Evolutionary conservation across 2,888 invertebrate species (phyloP).

Genomic region (Pandemis cinnamomeana): DNA sequence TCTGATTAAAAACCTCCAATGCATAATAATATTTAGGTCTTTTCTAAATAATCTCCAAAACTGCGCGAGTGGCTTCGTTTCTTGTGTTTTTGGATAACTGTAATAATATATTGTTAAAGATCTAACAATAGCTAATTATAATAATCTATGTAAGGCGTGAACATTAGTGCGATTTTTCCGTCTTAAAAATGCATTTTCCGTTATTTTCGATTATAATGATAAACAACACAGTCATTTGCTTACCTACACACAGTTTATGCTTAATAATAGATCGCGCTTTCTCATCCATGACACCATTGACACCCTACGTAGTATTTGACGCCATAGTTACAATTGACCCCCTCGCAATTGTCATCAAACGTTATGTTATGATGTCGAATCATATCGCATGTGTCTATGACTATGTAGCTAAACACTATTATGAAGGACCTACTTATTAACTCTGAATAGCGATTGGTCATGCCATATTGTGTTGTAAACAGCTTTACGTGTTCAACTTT

Average conservation of each 20-base stretch:
- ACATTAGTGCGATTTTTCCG: too few species aligned
- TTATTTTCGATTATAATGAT: not conserved
- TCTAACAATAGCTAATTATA: too few species aligned
- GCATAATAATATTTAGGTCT: too few species aligned
- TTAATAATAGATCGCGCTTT: slow-evolving; percentile 11
- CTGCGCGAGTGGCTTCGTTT: too few species aligned
- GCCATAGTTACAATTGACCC: slow-evolving; percentile 17
- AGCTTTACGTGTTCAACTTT: slow-evolving; percentile 2
- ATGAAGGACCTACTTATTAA: slow-evolving; percentile 14
- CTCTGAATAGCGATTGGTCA: slow-evolving; percentile 2
- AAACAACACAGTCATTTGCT: too few species aligned
- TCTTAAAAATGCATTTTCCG: too few species aligned
- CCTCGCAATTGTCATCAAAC: slow-evolving; percentile 21
- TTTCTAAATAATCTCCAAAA: too few species aligned
- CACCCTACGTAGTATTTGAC: slow-evolving; percentile 10
- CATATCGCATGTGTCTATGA: slow-evolving; percentile 8
- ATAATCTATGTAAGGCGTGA: too few species aligned
- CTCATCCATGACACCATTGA: slow-evolving; percentile 17
- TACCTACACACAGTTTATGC: not conserved
- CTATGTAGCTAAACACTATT: slow-evolving; percentile 13
- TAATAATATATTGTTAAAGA: too few species aligned
- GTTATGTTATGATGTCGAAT: slow-evolving; percentile 3
- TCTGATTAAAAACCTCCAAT: too few species aligned
- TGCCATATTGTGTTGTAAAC: slow-evolving; percentile 7
- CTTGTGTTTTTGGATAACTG: too few species aligned